Evolutionary conservation across 2,888 invertebrate genomes (phyloP), one percentile per base, ranked within the genome.

Genomic region (Allolobophora icterica): DNA sequence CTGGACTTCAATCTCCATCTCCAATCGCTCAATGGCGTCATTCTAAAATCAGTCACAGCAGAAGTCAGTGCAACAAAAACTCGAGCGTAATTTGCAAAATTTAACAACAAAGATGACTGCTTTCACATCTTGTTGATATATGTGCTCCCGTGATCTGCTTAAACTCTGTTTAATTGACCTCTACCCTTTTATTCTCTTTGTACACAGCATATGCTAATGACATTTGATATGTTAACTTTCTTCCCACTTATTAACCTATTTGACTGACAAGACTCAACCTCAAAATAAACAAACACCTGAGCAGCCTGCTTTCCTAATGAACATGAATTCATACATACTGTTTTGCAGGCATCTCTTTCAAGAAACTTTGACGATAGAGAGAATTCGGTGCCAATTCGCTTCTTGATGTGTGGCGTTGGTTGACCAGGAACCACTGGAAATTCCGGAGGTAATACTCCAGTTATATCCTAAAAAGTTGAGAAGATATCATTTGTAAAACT

Each of bases 1-100:
- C 90, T 90, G 90, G 24, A 90, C 40, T 24, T 90, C 90, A 24
- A 30, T 35, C 45, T 90, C 90, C 87, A 90, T 35, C 84, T 90
- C 90, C 30, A 90, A 34, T 83, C 42, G n/a, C 38, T 87, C 87
- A 34, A 87, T 87, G 35, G 87, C 87, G 35, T 87, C 87, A 24
- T 38, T 87, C 87, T 87, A 21, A 87, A 34, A 38, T 35, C 87
- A 33, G 5, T 33, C 34, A 38, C 30, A 87, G 19, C 0, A 0
- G 1, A 24, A n/a, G 11, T n/a, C 71, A 71, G 71, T 13, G 6
- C n/a, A 71, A 71, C n/a, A n/a, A n/a, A 71, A 71, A 71, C 52
- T 52, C 52, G 6, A 52, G 24, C 21, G 52, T 52, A 52, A 24
- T 19, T 24, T 52, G 52, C 3, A 21, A 52, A 1, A n/a, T 8